Conservation (phyloP, 2,888 invertebrate species). For the Drosophila histrio region DNA sequence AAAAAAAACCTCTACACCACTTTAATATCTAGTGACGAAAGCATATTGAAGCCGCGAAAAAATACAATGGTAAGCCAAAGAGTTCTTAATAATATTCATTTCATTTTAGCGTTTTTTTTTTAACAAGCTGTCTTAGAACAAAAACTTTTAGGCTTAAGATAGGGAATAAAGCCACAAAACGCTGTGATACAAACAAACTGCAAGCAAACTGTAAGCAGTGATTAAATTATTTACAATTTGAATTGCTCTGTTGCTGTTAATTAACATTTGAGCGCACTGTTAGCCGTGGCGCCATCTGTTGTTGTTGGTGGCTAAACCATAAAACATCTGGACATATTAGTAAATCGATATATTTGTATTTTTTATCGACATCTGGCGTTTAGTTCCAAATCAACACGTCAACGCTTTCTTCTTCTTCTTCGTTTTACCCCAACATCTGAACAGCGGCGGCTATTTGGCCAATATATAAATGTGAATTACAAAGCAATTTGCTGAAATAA, state of each 20-base stretch:
- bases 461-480: constrained; percentile 26
- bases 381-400: constrained; percentile 60
- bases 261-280: constrained; percentile 8
- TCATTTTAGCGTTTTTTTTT: too few species aligned
- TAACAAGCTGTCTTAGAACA: too few species aligned
- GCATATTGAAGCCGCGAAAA: too few species aligned
- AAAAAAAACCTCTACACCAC: too few species aligned
- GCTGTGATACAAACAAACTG: too few species aligned
- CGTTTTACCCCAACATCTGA: constrained; percentile 51
- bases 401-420: constrained; percentile 63
- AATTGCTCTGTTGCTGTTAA: background rate
- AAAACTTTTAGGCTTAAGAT: too few species aligned
- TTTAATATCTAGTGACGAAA: too few species aligned
- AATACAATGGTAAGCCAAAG: too few species aligned
- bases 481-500: constrained; percentile 36
- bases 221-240: background rate
- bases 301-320: background rate
- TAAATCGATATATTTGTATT: constrained; percentile 25
- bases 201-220: too few species aligned
- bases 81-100: too few species aligned
- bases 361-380: constrained; percentile 44
- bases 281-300: constrained; percentile 30
- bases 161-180: too few species aligned
- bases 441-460: constrained; percentile 41
- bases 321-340: constrained; percentile 17